Evolutionary conservation across 2,113 vertebrate species (phyloP).

Genomic region (Rousettus leschenaultii): DNA sequence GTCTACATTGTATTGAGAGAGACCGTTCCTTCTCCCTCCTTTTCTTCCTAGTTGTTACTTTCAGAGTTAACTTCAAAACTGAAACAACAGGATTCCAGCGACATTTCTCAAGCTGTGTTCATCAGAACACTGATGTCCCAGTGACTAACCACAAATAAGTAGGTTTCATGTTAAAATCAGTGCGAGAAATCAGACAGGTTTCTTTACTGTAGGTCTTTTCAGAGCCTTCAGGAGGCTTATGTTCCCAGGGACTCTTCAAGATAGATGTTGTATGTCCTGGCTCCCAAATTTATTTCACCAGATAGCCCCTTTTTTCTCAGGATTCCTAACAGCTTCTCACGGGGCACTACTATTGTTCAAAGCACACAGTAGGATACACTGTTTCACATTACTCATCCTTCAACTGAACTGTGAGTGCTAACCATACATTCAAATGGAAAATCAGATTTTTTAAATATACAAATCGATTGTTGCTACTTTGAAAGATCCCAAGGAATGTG

Average conservation of each 20-base stretch:
- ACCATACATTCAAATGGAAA: neutral
- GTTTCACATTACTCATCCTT: neutral
- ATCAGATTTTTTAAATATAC: neutral
- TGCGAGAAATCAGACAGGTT: neutral
- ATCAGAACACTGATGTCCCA: neutral
- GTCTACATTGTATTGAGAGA: neutral
- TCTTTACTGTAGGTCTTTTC: neutral
- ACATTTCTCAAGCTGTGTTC: neutral
- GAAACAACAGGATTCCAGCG: neutral
- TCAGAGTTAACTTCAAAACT: neutral
- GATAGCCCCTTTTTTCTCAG: neutral
- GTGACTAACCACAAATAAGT: neutral
- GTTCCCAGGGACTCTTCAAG: neutral
- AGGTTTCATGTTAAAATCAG: neutral
- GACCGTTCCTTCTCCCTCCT: neutral
- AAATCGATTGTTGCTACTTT: neutral
- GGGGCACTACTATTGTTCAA: neutral
- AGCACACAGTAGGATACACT: neutral
- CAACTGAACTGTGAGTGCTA: neutral
- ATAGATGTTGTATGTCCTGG: neutral
- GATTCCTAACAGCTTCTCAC: neutral
- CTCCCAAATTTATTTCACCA: neutral
- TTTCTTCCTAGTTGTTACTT: neutral
- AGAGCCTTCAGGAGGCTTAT: neutral
- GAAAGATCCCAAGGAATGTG: neutral